Conservation (phyloP, 2,797 vertebrate genomes). For the Acestrorhynchus altus region DNA sequence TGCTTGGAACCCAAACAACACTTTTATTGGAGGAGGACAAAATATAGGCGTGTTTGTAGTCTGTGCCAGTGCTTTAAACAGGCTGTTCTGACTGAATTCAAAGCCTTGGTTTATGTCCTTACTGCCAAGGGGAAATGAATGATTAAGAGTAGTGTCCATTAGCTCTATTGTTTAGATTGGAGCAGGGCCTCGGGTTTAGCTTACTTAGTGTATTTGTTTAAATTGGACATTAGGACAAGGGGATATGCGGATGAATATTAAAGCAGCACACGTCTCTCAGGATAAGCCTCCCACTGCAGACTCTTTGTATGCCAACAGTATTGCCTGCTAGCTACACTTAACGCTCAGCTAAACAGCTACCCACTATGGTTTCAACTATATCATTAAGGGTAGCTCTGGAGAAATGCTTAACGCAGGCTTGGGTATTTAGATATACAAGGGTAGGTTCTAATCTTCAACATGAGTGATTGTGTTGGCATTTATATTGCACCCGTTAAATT, state of each 20-base stretch:
- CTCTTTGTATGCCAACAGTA: conserved; percentile 32
- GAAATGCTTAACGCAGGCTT: conserved; percentile 75
- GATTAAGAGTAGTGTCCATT: conserved; percentile 18
- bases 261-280: not conserved
- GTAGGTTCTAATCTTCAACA: conserved; percentile 38
- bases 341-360: conserved; percentile 55
- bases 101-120: conserved; percentile 35
- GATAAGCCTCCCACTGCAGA: not conserved
- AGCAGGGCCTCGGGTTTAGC: conserved; percentile 1
- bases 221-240: not conserved
- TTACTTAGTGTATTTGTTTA: conserved; percentile 8
- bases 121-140: conserved; percentile 33
- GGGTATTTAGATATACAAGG: conserved; percentile 62
- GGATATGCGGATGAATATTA: not conserved
- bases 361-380: conserved; percentile 63
- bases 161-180: conserved; percentile 44
- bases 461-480: conserved; percentile 85
- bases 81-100: conserved; percentile 53
- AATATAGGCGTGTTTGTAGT: conserved; percentile 45
- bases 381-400: conserved; percentile 63
- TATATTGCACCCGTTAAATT: conserved; percentile 81
- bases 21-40: conserved; percentile 44
- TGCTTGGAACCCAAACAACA: conserved; percentile 67
- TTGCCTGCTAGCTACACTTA: conserved; percentile 50
- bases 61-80: conserved; percentile 22